Conservation (phyloP, 2,113 vertebrate genomes). For the Fulmarus glacialis region DNA sequence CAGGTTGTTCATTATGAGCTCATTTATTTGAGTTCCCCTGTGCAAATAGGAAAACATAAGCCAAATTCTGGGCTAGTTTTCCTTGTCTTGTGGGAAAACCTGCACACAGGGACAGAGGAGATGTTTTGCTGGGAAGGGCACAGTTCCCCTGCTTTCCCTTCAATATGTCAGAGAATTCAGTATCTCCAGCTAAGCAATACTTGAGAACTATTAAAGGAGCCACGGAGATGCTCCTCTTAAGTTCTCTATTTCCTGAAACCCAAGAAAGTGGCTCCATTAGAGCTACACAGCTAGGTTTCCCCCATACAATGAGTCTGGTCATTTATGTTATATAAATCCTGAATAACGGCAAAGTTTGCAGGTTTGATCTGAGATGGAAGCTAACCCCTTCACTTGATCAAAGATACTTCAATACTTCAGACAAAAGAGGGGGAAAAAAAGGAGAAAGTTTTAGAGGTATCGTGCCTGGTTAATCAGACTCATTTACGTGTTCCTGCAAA, state of each 20-base stretch:
- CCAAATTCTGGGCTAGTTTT: neutral
- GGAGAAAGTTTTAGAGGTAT: neutral
- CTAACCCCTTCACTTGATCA: neutral
- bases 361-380: neutral
- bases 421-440: fast-evolving
- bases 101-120: neutral
- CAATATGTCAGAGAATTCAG: neutral
- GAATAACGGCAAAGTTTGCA: neutral
- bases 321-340: neutral
- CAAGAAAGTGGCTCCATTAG: neutral
- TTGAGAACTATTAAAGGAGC: neutral
- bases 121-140: neutral
- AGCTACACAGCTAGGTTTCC: neutral
- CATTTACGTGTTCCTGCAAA: neutral
- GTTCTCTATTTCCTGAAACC: neutral
- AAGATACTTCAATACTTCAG: neutral
- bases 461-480: neutral
- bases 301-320: neutral
- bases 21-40: slow-evolving; percentile 48
- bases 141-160: neutral
- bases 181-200: neutral
- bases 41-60: neutral
- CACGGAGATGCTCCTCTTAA: neutral
- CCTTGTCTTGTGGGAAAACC: neutral
- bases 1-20: slow-evolving; percentile 51